Evolutionary conservation across 2,113 vertebrate genomes (phyloP).

Genomic region (Thalassarche chlororhynchos): DNA sequence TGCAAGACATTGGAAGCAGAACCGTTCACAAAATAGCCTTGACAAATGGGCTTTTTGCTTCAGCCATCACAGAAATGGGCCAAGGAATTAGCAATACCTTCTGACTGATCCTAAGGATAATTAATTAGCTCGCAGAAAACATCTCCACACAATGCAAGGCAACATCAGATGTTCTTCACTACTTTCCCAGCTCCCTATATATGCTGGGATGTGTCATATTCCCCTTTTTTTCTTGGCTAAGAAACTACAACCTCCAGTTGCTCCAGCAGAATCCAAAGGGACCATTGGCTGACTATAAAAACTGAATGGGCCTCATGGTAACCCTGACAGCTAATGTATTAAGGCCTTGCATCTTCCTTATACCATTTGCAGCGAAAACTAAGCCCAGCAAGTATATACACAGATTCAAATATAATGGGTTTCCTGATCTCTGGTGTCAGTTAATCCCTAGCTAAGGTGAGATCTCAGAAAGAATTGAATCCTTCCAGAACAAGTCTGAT

Average conservation of each 20-base stretch:
- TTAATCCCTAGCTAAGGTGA: background rate
- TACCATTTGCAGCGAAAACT: background rate
- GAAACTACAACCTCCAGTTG: background rate
- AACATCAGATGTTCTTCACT: background rate
- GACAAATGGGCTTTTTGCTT: background rate
- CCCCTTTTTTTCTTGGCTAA: background rate
- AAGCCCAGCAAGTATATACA: background rate
- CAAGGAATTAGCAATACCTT: background rate
- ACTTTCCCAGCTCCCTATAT: background rate
- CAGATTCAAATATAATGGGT: background rate
- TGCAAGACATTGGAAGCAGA: background rate
- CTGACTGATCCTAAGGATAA: background rate
- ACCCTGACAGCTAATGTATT: background rate
- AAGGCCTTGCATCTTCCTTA: background rate
- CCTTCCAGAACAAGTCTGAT: background rate
- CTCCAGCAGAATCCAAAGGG: background rate
- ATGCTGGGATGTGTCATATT: background rate
- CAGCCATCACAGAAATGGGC: background rate
- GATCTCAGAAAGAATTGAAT: constrained; percentile 10
- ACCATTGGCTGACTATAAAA: background rate
- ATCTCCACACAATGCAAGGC: background rate
- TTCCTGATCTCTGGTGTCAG: background rate
- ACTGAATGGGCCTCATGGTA: background rate
- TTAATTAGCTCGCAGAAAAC: background rate
- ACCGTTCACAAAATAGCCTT: background rate